These are phyloP conservation scores for Hassar affinis DNA, from an alignment of 2,113 vertebrate species.

Conservation along the genomic window DNA sequence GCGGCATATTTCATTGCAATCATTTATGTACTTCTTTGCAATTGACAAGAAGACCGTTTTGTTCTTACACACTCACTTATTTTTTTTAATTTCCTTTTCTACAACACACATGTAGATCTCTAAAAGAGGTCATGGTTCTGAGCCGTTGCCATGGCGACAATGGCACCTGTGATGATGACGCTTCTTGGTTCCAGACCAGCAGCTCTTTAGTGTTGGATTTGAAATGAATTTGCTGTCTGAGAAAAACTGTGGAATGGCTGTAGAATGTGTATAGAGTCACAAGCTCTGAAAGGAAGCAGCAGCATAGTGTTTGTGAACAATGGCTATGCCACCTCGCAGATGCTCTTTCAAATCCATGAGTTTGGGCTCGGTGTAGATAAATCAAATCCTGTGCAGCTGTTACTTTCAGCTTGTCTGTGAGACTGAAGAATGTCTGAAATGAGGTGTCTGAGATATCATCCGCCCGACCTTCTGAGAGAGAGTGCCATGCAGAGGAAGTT, in stretches of 20 bases:
- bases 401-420: neutral
- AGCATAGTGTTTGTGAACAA: neutral
- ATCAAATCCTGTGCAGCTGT: neutral
- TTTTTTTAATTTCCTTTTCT: neutral
- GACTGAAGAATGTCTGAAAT: neutral
- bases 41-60: neutral
- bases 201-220: neutral
- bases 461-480: neutral
- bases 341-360: neutral
- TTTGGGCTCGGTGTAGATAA: neutral
- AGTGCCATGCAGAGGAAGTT: neutral
- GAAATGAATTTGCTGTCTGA: neutral
- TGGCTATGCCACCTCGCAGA: neutral
- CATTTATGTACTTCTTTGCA: neutral
- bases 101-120: neutral
- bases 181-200: neutral
- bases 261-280: neutral
- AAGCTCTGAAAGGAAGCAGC: neutral
- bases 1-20: neutral
- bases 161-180: neutral
- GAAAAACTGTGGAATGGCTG: neutral
- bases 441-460: neutral
- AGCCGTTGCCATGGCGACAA: neutral
- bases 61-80: neutral
- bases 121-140: neutral